Evolutionary conservation across 2,113 vertebrate genomes (phyloP).

Genomic region (Cinclus mexicanus): DNA sequence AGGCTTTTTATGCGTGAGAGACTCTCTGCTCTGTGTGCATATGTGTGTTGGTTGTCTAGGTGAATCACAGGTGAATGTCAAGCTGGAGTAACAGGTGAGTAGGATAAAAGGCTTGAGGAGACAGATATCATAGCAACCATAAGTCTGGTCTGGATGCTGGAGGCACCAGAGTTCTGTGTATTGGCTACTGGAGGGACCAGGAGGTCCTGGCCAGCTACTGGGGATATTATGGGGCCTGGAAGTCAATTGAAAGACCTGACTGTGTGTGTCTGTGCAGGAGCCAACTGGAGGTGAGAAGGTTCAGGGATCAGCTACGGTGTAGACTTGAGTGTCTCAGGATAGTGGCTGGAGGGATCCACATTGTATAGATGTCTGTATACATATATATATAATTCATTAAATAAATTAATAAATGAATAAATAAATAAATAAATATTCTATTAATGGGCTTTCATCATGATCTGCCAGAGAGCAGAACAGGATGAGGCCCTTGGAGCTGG

Average conservation of each 20-base stretch:
- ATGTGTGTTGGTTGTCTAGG: neutral
- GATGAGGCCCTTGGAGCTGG: neutral
- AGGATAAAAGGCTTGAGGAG: neutral
- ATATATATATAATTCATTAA: too few species aligned
- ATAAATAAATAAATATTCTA: neutral
- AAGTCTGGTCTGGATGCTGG: neutral
- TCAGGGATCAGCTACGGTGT: neutral
- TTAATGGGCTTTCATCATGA: neutral
- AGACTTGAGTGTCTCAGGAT: neutral
- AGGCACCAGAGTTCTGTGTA: neutral
- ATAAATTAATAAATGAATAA: neutral
- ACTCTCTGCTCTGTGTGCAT: neutral
- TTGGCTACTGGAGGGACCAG: neutral
- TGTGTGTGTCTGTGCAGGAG: neutral
- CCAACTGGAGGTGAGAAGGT: neutral
- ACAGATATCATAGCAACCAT: neutral
- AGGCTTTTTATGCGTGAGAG: neutral
- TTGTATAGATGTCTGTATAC: neutral
- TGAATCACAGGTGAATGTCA: neutral
- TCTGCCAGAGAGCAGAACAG: neutral
- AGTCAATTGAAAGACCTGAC: neutral
- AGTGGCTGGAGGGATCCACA: neutral
- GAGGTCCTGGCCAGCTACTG: neutral
- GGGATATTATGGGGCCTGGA: neutral
- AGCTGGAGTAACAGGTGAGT: neutral